Evolutionary conservation across 2,113 vertebrate genomes (phyloP), one percentile per base, ranked within the genome.

Genomic region (Ia io): DNA sequence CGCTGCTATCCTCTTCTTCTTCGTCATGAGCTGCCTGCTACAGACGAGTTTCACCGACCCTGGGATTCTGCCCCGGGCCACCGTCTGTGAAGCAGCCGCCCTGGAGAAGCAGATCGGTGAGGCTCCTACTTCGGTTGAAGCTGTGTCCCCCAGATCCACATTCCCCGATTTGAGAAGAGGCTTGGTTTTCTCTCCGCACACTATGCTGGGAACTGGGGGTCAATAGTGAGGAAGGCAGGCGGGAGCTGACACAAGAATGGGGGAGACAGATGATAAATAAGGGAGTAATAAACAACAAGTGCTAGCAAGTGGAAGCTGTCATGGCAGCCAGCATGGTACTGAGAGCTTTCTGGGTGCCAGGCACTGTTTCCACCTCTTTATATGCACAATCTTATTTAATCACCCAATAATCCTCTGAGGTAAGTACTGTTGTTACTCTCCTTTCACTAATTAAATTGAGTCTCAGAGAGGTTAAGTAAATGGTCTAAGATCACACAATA

Each of bases 31-130:
- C 97, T 99, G 99, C 96, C 98, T 99, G 97, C 98, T 99, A 88
- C 99, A 99, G 96, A 99, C 99, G 2, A 99, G 99, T 97, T 99
- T 99, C 98, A 99, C 99, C 28, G 99, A 99, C 95, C 99, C 99
- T 0, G 99, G 99, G 16, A 99, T 99, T 96, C 98, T 99, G 97
- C 99, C 99, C 89, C 99, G 99, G 98, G 99, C 99, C 97, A 99
- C 99, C 1, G 98, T 99, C 37, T 99, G 99, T 12, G 99, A 99
- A 98, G 99, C 99, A 2, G 99, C 99, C 0, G 99, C 99, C 97
- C 98, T 99, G 97, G 99, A 99, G 96, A 99, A 98, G 92, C 98
- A 99, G 87, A 99, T 99, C 9, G 99, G 99, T 99, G 97, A 99
- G 98, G 49, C 61, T 74, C 63, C 51, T 1, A 2, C 86, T 76